Evolutionary conservation across 2,113 vertebrate species (phyloP).

Genomic region (Urocitellus parryii): DNA sequence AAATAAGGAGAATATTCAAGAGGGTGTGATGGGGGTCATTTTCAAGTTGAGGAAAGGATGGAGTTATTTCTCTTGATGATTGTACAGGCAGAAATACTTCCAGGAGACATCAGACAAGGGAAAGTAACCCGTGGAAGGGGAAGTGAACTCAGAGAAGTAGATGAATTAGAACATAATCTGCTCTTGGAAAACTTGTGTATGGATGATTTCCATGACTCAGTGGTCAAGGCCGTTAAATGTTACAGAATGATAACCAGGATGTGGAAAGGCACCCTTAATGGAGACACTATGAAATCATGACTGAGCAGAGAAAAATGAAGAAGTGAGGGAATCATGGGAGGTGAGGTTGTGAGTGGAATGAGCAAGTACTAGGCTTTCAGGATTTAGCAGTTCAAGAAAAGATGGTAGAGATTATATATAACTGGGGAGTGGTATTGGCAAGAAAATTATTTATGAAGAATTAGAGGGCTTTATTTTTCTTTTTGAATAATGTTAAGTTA

Average conservation of each 20-base stretch:
- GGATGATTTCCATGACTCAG: neutral
- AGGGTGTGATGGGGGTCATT: rapidly evolving
- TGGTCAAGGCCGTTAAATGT: neutral
- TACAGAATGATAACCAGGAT: neutral
- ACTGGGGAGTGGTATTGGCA: neutral
- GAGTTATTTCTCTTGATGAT: neutral
- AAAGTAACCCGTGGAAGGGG: neutral
- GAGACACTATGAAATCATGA: neutral
- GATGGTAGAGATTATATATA: neutral
- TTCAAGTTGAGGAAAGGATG: neutral
- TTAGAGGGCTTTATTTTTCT: neutral
- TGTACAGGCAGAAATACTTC: neutral
- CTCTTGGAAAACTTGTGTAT: neutral
- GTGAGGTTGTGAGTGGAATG: neutral
- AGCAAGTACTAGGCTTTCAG: neutral
- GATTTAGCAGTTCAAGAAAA: neutral
- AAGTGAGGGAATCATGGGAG: neutral
- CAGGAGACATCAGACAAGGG: neutral
- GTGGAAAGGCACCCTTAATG: neutral
- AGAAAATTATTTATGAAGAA: neutral
- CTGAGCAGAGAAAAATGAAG: neutral
- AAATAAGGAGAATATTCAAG: neutral
- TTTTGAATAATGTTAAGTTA: neutral
- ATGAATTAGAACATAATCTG: neutral
- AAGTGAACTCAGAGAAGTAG: neutral